Evolutionary conservation across 1,140 invertebrate genomes (phyloP).

Genomic region (Brachionus paranguensis): DNA sequence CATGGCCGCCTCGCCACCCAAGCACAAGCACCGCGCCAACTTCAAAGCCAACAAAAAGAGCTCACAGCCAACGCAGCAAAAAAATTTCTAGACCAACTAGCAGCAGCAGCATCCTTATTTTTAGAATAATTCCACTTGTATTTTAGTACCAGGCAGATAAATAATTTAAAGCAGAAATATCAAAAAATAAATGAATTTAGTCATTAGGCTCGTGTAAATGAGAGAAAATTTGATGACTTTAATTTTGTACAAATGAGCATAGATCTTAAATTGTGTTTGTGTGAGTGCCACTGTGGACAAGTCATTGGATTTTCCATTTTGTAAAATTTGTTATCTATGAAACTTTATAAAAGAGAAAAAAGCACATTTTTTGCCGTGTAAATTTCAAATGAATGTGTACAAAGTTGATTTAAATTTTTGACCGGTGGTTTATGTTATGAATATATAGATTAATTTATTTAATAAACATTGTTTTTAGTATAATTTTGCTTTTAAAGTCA

Average conservation of each 20-base stretch:
- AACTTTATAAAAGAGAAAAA: not conserved
- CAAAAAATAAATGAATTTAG: not conserved
- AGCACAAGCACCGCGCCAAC: not conserved
- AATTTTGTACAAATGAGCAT: not conserved
- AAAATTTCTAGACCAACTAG: not conserved
- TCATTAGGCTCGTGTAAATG: not conserved
- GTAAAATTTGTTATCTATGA: not conserved
- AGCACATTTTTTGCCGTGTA: not conserved
- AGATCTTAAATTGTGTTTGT: not conserved
- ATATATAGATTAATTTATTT: not conserved
- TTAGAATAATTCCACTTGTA: not conserved
- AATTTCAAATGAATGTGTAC: not conserved
- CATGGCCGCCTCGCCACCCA: not conserved
- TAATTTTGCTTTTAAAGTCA: not conserved
- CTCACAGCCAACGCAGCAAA: not conserved
- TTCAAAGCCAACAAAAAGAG: not conserved
- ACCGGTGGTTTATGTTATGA: not conserved
- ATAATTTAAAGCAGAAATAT: not conserved
- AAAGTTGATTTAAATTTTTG: not conserved
- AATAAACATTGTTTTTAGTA: conserved; percentile 19
- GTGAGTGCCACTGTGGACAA: not conserved
- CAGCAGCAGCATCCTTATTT: not conserved
- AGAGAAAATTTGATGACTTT: not conserved
- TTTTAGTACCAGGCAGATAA: not conserved
- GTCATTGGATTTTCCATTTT: not conserved